Conservation (phyloP, 1,140 invertebrate species). For the Aphelinus atriplicis region DNA sequence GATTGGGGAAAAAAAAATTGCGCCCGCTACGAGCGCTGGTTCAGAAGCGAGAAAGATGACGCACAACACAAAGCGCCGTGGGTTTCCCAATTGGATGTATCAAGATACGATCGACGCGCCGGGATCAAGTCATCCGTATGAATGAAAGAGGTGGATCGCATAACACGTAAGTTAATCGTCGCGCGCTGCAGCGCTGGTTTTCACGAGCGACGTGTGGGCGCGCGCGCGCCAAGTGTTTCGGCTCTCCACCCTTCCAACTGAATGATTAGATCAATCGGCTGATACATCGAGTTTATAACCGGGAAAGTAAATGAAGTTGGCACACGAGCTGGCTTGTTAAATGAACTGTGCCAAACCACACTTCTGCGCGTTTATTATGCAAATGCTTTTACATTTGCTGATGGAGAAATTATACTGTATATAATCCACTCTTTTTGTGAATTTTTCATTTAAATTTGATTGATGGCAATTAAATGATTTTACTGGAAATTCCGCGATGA, state of each 20-base stretch:
- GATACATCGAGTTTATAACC: background rate
- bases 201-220: constrained; percentile 16
- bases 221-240: constrained; percentile 1
- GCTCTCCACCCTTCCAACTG: constrained; percentile 27
- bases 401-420: no score
- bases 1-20: background rate
- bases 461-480: no score
- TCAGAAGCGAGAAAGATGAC: background rate
- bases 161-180: constrained; percentile 23
- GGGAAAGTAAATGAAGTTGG: constrained; percentile 4
- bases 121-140: constrained; percentile 14
- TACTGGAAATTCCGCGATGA: no score
- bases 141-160: constrained; percentile 23
- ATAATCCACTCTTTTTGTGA: no score
- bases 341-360: no score
- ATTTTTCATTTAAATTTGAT: no score
- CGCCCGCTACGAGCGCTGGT: no score
- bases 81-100: constrained; percentile 31
- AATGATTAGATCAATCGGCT: constrained; percentile 26
- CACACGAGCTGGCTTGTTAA: background rate
- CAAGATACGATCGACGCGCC: constrained; percentile 10
- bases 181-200: background rate
- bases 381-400: no score
- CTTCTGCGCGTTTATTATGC: no score
- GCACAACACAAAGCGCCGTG: background rate